Base-by-base conservation (phyloP, 2,113 vertebrate genomes). In the Geococcyx californianus region DNA sequence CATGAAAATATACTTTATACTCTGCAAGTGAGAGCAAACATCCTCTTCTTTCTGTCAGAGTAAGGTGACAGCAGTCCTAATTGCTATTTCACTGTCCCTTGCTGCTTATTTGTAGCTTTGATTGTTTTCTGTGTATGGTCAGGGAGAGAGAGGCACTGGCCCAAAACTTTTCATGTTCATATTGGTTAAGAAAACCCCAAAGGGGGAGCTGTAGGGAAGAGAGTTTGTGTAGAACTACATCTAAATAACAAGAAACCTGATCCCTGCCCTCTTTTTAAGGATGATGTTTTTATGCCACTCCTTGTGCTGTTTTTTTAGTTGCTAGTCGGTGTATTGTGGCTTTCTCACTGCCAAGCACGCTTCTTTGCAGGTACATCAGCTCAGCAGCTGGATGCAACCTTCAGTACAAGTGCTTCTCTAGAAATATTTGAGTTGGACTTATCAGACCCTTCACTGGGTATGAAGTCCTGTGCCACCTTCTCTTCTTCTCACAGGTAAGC, bases 351-450 rank as follows among this genome's bases (percentile, higher is more conserved):
- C 14, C 15, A 16, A 26, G 12, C 6, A 0, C 44, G 9, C 63
- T 94, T 97, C 72, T 94, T 28, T 44, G 4, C 94, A 99, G 99
- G 99, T 90, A 99, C 99, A 19, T 99, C 99, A 87, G 99, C 99
- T 88, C 99, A 99, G 94, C 99, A 99, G 87, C 97, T 99, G 63
- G 99, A 99, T 97, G 99, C 99, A 75, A 99, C 99, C 51, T 99
- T 99, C 97, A 99, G 99, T 94, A 99, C 99, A 80, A 99, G 55
- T 94, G 99, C 99, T 84, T 99, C 99, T 24, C 89, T 99, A 84
- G 99, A 99, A 97, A 98, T 99, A 94, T 99, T 99, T 59, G 98
- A 99, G 96, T 93, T 99, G 95, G 99, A 99, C 78, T 97, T 99
- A 94, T 97, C 98, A 1, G 99, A 99, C 17, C 98, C 98, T 5